Base-by-base conservation (phyloP, 2,113 vertebrate genomes). In the Gobius niger region DNA sequence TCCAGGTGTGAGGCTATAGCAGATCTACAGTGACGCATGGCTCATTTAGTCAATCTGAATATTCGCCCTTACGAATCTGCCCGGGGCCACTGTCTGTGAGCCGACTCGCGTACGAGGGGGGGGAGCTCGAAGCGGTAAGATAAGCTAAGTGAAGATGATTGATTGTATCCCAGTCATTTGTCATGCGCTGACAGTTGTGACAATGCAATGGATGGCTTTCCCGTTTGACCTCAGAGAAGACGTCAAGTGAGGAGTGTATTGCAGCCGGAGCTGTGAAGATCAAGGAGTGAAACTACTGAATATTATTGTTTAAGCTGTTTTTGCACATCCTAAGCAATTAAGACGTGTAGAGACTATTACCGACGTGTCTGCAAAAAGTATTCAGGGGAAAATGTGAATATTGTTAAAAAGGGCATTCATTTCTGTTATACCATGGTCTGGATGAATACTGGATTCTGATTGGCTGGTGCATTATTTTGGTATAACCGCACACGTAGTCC, bases 121-220 rank as follows among this genome's bases (percentile, higher is more conserved):
- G 11, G 16, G 13, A 54, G 57, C 44, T 80, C 67, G 69, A 69
- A 83, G 52, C 57, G 47, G 72, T 73, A 81, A 77, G 75, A 85
- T 85, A 81, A 77, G 75, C 84, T 85, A 81, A 83, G 76, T 79
- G 69, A 73, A 82, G 85, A 77, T 83, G 73, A 87, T 87, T 80
- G 85, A 80, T 85, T 73, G 67, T 73, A 65, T 78, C 75, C 40
- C 5, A 70, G 71, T 78, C 63, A 34, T 84, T 84, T 82, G 76
- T 86, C 85, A 82, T 78, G 49, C 54, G 7, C 69, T 60, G 86
- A 63, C 75, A 77, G 40, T 54, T 65, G 64, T 81, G 85, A 84
- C 84, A 83, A 70, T 52, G 40, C 69, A 85, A 88, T 85, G 56
- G 78, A 86, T 85, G 81, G 68, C 78, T 87, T 81, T 73, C 68